Base-by-base conservation (phyloP, 2,888 invertebrate genomes). In the Parnassius smintheus region DNA sequence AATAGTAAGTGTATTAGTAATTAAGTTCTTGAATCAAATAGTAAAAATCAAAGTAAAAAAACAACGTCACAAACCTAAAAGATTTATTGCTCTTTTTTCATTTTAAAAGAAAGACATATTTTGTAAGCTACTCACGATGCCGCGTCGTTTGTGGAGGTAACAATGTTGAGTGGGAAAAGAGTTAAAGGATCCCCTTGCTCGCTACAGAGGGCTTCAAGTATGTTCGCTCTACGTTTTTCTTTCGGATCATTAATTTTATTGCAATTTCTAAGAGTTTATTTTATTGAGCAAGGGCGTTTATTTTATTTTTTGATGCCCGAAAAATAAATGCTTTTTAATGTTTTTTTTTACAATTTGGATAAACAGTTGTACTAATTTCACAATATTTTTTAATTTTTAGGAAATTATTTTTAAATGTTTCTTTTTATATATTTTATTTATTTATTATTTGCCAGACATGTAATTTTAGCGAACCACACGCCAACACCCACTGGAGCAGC, bases 141-240 rank as follows among this genome's bases (percentile, higher is more conserved):
- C 70, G 71, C 71, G 84, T 85, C 86, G 87, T 88, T 88, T 88
- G 86, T 83, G 80, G 81, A 84, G 84, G 85, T 86, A 89, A 87
- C 90, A 88, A 83, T 83, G 86, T 86, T 85, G 87, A 85, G 86
- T 81, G 78, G 81, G 75, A 82, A 83, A 88, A 86, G 83, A 86
- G 88, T 88, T 86, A 84, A 88, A 85, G 80, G 75, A 81, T 77
- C 72, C 76, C 73, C 75, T 71, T 71, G 66, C 70, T 56, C 60
- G 49, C 60, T 60, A 64, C 64, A 64, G 57, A 62, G 59, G 74
- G 73, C 75, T 76, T 80, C 67, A 64, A 72, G 71, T 72, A 72
- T 68, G 66, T 71, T 68, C 67, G 67, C 66, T 71, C 64, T 25
- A 54, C 60, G 72, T 68, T 71, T 72, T 66, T 70, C 69, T 72